phyloP scores from a whole-genome alignment of 2,797 vertebrate genomes.

The Momotus momota region DNA sequence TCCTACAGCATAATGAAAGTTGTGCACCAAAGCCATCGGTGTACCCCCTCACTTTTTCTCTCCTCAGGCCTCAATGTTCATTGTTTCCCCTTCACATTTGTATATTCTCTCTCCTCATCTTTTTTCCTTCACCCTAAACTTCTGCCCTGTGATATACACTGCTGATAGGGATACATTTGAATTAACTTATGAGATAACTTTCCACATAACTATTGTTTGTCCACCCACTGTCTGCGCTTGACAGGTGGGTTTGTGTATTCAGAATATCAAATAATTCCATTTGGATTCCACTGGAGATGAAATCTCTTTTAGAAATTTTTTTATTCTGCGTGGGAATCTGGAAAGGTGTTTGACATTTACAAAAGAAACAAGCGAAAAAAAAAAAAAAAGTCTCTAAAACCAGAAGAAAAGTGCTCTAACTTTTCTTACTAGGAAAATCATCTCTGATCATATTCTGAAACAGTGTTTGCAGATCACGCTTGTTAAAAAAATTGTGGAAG shows the following conservation, averaged over 20 bases:
- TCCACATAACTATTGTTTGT: background rate
- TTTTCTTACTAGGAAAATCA: background rate
- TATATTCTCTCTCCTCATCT: background rate
- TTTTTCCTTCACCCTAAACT: background rate
- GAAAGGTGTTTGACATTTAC: background rate
- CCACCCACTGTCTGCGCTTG: background rate
- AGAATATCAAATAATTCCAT: background rate
- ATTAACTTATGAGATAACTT: background rate
- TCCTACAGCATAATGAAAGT: background rate
- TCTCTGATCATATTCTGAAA: background rate
- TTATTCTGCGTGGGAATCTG: background rate
- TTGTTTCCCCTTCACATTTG: background rate
- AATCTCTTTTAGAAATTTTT: background rate
- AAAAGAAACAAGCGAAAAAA: background rate
- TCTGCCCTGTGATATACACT: background rate
- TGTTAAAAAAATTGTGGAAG: background rate
- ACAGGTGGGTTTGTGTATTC: background rate
- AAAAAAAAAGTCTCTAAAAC: background rate
- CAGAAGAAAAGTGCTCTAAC: background rate
- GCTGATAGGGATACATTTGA: background rate
- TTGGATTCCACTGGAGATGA: background rate
- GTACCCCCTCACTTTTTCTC: background rate
- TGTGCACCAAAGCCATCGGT: background rate
- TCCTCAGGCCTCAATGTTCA: background rate
- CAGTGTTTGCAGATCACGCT: background rate